Evolutionary conservation across 2,113 vertebrate genomes (phyloP).

Genomic region (Elanoides forficatus): DNA sequence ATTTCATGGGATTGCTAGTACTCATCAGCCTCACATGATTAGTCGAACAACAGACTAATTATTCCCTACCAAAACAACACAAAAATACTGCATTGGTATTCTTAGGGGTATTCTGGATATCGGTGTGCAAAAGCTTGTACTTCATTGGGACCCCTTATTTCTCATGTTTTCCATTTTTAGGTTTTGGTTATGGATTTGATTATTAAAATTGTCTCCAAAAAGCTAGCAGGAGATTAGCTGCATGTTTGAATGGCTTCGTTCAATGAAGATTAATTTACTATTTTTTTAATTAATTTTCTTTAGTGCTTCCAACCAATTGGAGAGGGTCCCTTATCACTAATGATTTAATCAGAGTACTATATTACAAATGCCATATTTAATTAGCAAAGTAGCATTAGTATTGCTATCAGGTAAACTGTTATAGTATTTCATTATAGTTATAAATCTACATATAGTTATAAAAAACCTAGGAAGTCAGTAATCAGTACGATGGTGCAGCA

Average conservation of each 20-base stretch:
- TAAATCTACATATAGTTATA: background rate
- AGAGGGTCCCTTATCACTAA: background rate
- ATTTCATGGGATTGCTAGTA: background rate
- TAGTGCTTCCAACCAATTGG: background rate
- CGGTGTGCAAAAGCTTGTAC: background rate
- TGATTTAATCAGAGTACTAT: background rate
- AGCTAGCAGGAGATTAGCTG: background rate
- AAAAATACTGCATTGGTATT: background rate
- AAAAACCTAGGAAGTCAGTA: background rate
- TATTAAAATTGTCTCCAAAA: background rate
- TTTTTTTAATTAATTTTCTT: conserved; percentile 6
- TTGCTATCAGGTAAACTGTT: background rate
- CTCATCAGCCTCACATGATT: background rate
- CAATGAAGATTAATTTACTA: background rate
- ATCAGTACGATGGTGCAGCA: background rate
- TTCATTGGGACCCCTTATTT: background rate
- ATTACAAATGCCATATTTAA: conserved; percentile 9
- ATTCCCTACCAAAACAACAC: background rate
- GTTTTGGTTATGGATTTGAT: background rate
- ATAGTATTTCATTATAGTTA: background rate
- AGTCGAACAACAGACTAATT: background rate
- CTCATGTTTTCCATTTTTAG: background rate
- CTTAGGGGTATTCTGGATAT: background rate
- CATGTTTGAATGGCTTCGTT: background rate
- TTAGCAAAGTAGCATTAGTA: background rate